These are phyloP conservation scores for Hetaerina americana DNA, from an alignment of 1,140 invertebrate species.

Conservation along the genomic window DNA sequence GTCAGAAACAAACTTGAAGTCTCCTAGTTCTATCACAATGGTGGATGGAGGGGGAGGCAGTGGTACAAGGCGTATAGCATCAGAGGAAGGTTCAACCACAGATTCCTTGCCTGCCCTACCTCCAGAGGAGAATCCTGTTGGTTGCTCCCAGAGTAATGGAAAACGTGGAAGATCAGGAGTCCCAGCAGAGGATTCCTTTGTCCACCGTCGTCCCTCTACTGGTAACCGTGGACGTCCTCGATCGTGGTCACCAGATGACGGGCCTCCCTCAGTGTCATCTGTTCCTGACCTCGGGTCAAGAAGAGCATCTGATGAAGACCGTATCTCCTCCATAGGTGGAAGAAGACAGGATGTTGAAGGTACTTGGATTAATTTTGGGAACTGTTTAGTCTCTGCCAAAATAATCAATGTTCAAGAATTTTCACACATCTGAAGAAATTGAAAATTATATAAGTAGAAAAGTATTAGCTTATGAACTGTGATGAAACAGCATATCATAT, in stretches of 20 bases:
- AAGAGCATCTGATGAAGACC: neutral
- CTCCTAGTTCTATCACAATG: constrained; percentile 37
- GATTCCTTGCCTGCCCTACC: constrained; percentile 12
- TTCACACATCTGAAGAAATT: no score
- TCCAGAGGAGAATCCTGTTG: neutral
- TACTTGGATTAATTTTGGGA: neutral
- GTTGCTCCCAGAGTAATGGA: neutral
- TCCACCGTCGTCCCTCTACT: neutral
- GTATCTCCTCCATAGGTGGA: neutral
- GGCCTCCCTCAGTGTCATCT: neutral
- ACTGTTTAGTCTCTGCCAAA: no score
- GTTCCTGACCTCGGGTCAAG: neutral
- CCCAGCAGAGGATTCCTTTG: constrained; percentile 20
- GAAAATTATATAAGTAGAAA: no score
- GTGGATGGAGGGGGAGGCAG: constrained; percentile 11
- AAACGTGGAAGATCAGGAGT: constrained; percentile 9
- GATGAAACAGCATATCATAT: no score
- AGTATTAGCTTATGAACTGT: no score
- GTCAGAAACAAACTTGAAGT: constrained; percentile 81
- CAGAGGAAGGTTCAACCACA: constrained; percentile 24
- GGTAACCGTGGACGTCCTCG: constrained; percentile 41
- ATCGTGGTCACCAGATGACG: constrained; percentile 62
- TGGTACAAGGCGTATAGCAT: constrained; percentile 25
- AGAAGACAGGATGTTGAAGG: neutral
- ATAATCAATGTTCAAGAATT: no score